Evolutionary conservation across 2,113 vertebrate genomes (phyloP).

Genomic region (Eretmochelys imbricata): DNA sequence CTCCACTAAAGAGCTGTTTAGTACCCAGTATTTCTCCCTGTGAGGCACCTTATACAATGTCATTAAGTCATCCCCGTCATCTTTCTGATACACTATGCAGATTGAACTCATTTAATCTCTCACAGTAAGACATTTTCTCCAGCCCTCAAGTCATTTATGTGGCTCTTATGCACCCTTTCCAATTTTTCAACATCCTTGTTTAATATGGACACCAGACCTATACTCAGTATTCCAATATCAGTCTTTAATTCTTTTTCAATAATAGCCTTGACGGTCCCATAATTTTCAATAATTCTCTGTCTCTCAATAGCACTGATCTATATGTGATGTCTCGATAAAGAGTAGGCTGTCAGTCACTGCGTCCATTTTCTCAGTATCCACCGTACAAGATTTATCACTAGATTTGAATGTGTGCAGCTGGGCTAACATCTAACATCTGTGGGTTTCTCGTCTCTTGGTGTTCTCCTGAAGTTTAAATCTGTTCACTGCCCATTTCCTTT

Average conservation of each 20-base stretch:
- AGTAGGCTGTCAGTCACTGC: not conserved
- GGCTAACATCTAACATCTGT: slow-evolving; percentile 2
- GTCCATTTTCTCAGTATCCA: slow-evolving; percentile 2
- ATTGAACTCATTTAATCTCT: not conserved
- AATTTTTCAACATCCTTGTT: not conserved
- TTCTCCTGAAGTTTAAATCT: not conserved
- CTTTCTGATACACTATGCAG: not conserved
- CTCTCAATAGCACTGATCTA: not conserved
- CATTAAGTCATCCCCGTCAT: not conserved
- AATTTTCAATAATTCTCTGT: not conserved
- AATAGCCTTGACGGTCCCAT: not conserved
- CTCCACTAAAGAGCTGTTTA: not conserved
- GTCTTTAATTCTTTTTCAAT: not conserved
- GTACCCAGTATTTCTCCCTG: not conserved
- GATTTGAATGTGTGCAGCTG: not conserved
- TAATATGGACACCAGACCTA: not conserved
- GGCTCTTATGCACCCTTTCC: not conserved
- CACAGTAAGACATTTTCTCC: not conserved
- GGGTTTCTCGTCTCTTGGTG: not conserved
- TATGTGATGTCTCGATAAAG: not conserved
- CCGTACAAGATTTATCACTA: not conserved
- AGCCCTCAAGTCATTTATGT: not conserved
- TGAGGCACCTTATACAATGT: not conserved
- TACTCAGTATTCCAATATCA: accelerated
- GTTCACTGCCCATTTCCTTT: not conserved